A percentile compares a stretch with the other conserved stretches of the same genome.
Conservation (phyloP, 2,113 vertebrate genomes). For the Oxyura jamaicensis region DNA sequence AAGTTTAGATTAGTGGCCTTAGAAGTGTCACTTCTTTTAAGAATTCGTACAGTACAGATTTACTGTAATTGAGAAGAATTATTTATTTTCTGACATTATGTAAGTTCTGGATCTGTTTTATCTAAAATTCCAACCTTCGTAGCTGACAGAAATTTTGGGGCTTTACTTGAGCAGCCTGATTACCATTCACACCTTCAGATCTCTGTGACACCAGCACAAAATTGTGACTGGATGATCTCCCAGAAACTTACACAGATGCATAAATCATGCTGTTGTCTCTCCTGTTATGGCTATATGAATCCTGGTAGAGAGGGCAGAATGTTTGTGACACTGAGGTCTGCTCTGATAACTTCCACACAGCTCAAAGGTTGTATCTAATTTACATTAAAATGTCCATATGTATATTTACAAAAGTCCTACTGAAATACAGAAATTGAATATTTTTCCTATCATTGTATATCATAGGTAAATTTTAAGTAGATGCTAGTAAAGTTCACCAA, state of each 20-base stretch:
- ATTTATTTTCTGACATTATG: background rate
- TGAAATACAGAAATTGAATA: background rate
- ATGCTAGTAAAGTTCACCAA: background rate
- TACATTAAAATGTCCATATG: background rate
- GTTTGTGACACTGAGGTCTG: background rate
- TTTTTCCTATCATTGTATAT: background rate
- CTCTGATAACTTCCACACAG: background rate
- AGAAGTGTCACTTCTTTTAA: background rate
- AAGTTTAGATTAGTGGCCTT: background rate
- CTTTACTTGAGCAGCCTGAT: conserved; percentile 16
- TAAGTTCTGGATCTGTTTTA: conserved; percentile 4
- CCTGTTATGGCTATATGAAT: background rate
- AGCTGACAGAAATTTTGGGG: conserved; percentile 16
- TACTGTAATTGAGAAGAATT: background rate
- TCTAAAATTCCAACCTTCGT: background rate
- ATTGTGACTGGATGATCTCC: conserved; percentile 11
- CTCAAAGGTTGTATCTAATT: background rate
- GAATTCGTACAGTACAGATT: background rate
- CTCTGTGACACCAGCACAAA: conserved; percentile 17
- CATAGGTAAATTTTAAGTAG: background rate
- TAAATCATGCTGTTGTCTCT: conserved; percentile 20
- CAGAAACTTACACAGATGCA: background rate
- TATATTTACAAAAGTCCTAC: background rate
- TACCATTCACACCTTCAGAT: conserved; percentile 45
- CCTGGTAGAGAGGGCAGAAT: background rate